These are phyloP conservation scores for Myodes glareolus DNA, from an alignment of 2,113 vertebrate genomes.

Conservation along the genomic window DNA sequence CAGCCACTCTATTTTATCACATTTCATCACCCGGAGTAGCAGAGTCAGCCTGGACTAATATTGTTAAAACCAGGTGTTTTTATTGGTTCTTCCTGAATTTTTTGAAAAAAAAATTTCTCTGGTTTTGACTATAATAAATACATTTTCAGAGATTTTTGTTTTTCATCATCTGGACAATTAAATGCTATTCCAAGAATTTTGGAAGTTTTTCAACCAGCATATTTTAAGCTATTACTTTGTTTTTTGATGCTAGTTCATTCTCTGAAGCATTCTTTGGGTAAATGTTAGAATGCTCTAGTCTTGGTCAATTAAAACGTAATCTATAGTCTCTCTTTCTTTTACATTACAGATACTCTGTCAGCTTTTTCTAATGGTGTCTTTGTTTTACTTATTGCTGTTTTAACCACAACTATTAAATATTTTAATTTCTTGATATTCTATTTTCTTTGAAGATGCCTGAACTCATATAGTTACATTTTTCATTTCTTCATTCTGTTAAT, in stretches of 20 bases:
- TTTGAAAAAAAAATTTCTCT: background rate
- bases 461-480: background rate
- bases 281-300: background rate
- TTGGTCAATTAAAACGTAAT: background rate
- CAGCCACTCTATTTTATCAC: background rate
- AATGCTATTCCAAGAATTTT: background rate
- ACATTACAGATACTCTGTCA: background rate
- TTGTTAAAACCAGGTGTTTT: background rate
- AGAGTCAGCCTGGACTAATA: background rate
- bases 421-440: background rate
- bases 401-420: background rate
- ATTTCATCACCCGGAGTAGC: background rate
- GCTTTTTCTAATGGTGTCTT: background rate
- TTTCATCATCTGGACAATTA: background rate
- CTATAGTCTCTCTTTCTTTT: background rate
- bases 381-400: background rate
- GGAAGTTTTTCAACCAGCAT: background rate
- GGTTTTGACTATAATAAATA: background rate
- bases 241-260: background rate
- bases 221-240: background rate
- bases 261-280: background rate
- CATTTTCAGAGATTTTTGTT: background rate
- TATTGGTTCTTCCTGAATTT: background rate
- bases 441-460: background rate
- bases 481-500: background rate